Conservation (phyloP, 2,888 invertebrate genomes). For the Chloroclystis v-ata region DNA sequence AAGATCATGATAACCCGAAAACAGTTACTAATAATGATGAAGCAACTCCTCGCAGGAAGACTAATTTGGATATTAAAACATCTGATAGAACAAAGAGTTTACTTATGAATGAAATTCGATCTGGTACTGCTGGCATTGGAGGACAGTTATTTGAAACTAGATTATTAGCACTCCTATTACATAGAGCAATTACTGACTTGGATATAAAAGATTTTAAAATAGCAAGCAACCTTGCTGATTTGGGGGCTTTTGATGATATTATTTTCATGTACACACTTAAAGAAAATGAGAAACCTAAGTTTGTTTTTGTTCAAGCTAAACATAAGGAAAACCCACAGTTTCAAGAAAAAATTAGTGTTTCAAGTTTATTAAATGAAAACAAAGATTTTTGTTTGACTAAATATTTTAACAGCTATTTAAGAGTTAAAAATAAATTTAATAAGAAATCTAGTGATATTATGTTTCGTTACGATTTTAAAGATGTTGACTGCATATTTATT, state of each 20-base stretch:
- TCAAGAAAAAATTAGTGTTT: conserved; percentile 4
- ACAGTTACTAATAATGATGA: no score
- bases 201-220: conserved; percentile 8
- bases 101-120: conserved; percentile 2
- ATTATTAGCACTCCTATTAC: conserved; percentile 7
- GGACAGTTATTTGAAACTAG: conserved; percentile 13
- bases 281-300: conserved; percentile 13
- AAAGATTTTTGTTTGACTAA: conserved; percentile 7
- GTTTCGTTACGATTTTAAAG: conserved; percentile 1
- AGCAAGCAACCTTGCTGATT: conserved; percentile 15
- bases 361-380: not conserved
- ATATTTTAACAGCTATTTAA: conserved; percentile 10
- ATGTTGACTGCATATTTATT: conserved; percentile 2
- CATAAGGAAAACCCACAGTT: conserved; percentile 4
- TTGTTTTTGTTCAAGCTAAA: conserved; percentile 33
- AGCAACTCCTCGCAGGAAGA: no score
- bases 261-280: conserved; percentile 26
- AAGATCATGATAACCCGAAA: no score
- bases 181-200: conserved; percentile 19
- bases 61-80: no score
- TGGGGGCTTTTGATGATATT: conserved; percentile 35
- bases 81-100: not conserved
- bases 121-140: conserved; percentile 6
- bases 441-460: not conserved
- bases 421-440: not conserved